Base-by-base conservation (phyloP, 1,140 invertebrate genomes). In the Drosophila sproati region DNA sequence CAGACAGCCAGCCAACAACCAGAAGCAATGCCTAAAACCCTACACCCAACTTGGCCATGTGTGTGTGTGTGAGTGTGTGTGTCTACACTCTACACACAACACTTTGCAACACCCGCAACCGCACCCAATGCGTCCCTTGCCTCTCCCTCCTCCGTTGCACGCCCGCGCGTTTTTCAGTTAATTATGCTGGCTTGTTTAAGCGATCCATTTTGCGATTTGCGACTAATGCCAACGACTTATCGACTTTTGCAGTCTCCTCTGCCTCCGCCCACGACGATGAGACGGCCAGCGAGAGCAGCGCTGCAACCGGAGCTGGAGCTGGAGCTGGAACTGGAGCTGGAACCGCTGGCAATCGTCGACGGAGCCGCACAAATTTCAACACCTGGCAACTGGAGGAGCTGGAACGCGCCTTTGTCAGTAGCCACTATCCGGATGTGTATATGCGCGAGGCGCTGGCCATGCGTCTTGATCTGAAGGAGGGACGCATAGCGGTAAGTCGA, bases 351-450 rank as follows among this genome's bases (percentile, higher is more conserved):
- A 97, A 97, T 92, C 93, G 98, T 55, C 94, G 98, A 64, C 95
- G 98, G 73, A 99, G 98, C 50, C 93, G 98, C 79, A 99, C 99
- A 37, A 99, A 99, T 94, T 99, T 99, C 94, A 99, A 98, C 93
- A 98, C 97, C 78, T 99, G 98, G 98, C 99, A 99, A 94, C 93
- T 99, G 91, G 98, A 99, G 90, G 98, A 99, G 93, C 94, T 99
- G 91, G 99, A 99, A 93, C 94, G 97, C 69, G 98, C 98, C 1
- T 99, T 99, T 93, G 94, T 98, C 60, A 95, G 97, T 59, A 98
- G 96, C 75, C 99, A 99, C 94, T 99, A 99, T 94, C 98, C 98
- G 2, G 98, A 99, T 93, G 97, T 99, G 56, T 99, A 99, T 94
- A 99, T 99, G 98, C 95, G 98, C 74, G 98, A 99, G 92, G 96